Evolutionary conservation across 2,888 invertebrate species (phyloP), one percentile per base, ranked within the genome.

Genomic region (Ophioninae sp.): DNA sequence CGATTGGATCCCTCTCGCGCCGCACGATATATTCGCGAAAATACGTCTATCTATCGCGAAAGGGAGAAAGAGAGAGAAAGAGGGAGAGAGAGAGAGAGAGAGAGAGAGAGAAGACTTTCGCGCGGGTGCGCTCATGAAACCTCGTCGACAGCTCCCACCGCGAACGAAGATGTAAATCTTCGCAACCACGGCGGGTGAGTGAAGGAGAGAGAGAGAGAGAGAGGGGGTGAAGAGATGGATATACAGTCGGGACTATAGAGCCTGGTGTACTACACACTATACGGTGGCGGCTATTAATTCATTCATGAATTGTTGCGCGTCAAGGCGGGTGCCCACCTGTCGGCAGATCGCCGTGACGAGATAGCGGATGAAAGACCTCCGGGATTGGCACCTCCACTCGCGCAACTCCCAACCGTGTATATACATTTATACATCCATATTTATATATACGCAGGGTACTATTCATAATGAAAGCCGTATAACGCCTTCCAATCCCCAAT

Each of bases 251-350:
- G 59, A 68, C 58, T 44, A 71, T 77, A 63, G 61, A 77, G 69
- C 77, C 10, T 71, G 41, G 78, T 79, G 79, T 79, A 79, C 59
- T 79, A 79, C 73, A 79, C 73, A 30, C 65, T 79, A 79, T 77
- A 82, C 89, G 90, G 89, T 90, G 86, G 85, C 86, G 87, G 88
- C 90, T 91, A 91, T 91, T 91, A 91, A 91, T 91, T 91, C 91
- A 91, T 91, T 90, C 91, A 91, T 91, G 90, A 90, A 90, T 91
- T 91, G 90, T 91, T 91, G 90, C 89, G 89, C 91, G 90, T 91
- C 91, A 90, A 90, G 91, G 87, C 87, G 88, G 88, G 81, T 84
- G 82, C 89, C 89, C 90, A 90, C 90, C 90, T 90, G 91, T 90
- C 90, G 90, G 89, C 89, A 90, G 91, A 91, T 91, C 89, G 88